A percentile compares a stretch with the other conserved stretches of the same genome.
Evolutionary conservation across 2,888 invertebrate genomes (phyloP).

Genomic region (Polylopha cassiicola): DNA sequence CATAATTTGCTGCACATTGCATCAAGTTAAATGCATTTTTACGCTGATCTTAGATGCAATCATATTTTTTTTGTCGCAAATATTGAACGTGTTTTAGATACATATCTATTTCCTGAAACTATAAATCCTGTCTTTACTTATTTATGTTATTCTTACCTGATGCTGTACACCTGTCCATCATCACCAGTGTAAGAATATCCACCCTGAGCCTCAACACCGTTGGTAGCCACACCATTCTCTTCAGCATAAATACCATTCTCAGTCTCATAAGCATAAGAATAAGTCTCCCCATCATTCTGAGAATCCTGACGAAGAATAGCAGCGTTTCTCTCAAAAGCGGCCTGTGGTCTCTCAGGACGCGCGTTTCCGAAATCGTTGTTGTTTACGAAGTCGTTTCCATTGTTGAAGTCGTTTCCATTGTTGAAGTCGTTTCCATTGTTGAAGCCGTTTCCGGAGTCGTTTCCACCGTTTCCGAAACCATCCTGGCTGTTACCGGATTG

Average conservation of each 20-base stretch:
- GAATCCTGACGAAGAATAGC: slow-evolving; percentile 60
- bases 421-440: slow-evolving; percentile 19
- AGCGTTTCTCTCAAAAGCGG: slow-evolving; percentile 58
- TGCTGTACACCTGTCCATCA: slow-evolving; percentile 61
- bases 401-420: slow-evolving; percentile 16
- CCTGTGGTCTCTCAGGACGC: slow-evolving; percentile 55
- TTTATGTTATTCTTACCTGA: slow-evolving; percentile 42
- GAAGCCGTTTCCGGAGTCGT: slow-evolving; percentile 22
- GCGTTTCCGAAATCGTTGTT: slow-evolving; percentile 26
- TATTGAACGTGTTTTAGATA: too few species aligned
- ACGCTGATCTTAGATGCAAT: too few species aligned
- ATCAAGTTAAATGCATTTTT: too few species aligned
- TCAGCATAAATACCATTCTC: slow-evolving; percentile 66
- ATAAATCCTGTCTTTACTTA: background rate
- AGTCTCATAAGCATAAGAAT: slow-evolving; percentile 60
- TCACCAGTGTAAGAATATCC: slow-evolving; percentile 65
- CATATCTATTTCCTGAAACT: too few species aligned
- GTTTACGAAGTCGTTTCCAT: slow-evolving; percentile 28
- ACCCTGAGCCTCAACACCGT: slow-evolving; percentile 65
- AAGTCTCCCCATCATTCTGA: slow-evolving; percentile 59
- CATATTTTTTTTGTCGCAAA: too few species aligned
- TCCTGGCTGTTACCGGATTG: slow-evolving; percentile 21
- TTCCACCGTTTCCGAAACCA: slow-evolving; percentile 22
- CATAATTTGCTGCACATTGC: too few species aligned
- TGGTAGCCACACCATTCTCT: slow-evolving; percentile 60